A percentile compares a stretch with the other conserved stretches of the same genome.
Conservation (phyloP, 2,797 vertebrate genomes). For the Lepilemur ruficaudatus region DNA sequence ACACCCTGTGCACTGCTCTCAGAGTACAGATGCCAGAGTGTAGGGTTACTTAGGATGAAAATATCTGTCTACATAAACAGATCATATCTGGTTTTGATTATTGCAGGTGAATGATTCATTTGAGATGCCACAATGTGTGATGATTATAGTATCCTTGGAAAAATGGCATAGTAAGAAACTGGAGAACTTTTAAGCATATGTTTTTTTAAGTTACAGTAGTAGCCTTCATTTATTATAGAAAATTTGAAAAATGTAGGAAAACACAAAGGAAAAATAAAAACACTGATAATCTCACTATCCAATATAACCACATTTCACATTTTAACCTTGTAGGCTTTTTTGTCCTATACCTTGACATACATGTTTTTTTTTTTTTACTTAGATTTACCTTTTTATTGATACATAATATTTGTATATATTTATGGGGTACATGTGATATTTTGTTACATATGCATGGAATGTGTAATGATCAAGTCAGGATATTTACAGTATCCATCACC, state of each 20-base stretch:
- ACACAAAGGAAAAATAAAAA: conserved; percentile 54
- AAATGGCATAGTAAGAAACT: conserved; percentile 9
- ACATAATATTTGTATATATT: background rate
- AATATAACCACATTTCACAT: background rate
- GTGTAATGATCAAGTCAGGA: background rate
- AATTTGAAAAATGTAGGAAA: conserved; percentile 52
- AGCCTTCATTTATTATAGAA: conserved; percentile 39
- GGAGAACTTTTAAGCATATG: background rate
- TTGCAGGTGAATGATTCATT: background rate
- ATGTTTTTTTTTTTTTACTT: background rate
- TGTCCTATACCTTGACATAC: background rate
- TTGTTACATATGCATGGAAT: background rate
- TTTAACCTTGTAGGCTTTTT: conserved; percentile 7
- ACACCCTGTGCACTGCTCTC: background rate
- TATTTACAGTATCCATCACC: background rate
- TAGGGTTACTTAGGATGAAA: background rate
- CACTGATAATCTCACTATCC: background rate
- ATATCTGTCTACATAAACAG: background rate
- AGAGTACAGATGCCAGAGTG: background rate
- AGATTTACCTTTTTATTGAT: background rate
- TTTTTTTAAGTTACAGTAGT: conserved; percentile 33
- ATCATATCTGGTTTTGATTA: conserved; percentile 16
- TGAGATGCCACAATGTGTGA: background rate
- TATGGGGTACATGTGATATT: background rate
- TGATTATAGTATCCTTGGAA: conserved; percentile 2